Base-by-base conservation (phyloP, 2,888 invertebrate genomes). In the Amiota communis region DNA sequence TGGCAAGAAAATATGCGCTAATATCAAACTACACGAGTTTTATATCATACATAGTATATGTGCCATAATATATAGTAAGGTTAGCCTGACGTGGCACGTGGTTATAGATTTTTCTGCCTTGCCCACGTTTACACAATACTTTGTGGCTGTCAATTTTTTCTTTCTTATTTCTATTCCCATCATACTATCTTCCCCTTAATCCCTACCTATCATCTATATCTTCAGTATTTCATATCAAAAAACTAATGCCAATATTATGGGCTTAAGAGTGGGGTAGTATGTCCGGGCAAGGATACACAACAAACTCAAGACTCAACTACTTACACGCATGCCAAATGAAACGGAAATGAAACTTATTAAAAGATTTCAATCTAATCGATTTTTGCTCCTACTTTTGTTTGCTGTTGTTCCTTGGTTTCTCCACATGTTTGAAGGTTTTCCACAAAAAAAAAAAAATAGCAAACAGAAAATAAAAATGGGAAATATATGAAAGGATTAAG, bases 331-430 rank as follows among this genome's bases (percentile, higher is more conserved):
- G 63, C 75, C 77, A 80, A 76, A 81, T 81, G 81, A 83, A 83
- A 80, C 81, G 84, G 81, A 83, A 87, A 85, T 84, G 85, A 85
- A 86, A 86, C 86, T 86, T 86, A 87, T 87, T 87, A 87, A 86
- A 87, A 85, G 87, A 86, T 87, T 87, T 82, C 83, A 86, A 86
- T 86, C 87, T 85, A 85, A 84, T 87, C 85, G 87, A 87, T 85
- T 84, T 81, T 80, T 78, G 61, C 79, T 84, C 79, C 81, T 36
- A 36, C 36, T 36, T 78, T 73, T 83, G 80, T 81, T 79, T 49
- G 36, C 51, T 49, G 82, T n/a, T 11, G 15, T 17, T 8, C 11
- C 17, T n/a, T 56, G 8, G 15, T 56, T 56, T 56, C 17, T 56
- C 1, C 15, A 36, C 6, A 36, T 8, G 56, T 56, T 13, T 15